Base-by-base conservation (phyloP, 2,797 vertebrate species). In the Orientallactaga sibirica region DNA sequence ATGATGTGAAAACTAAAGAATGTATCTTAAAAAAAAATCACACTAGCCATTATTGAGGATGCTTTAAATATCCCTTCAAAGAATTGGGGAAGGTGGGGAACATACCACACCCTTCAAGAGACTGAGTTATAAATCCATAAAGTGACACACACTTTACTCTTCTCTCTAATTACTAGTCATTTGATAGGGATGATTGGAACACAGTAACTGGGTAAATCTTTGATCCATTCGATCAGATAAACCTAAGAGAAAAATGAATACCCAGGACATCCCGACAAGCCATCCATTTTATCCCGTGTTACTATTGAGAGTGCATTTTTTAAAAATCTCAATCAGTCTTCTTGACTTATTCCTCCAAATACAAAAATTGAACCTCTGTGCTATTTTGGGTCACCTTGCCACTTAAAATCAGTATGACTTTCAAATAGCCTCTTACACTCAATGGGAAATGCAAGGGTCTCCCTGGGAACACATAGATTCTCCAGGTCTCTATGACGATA, bases 111-210 rank as follows among this genome's bases (percentile, higher is more conserved):
- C 74, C 12, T 70, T 24, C 12, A 64, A 41, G 71, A 67, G 48
- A 64, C 80, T 75, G 66, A 74, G n/a, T 68, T 94, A 43, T 83
- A 95, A 62, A 52, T 27, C 67, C 73, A 66, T 37, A 71, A 83
- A 66, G 76, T 71, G 93, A 37, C 1, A 20, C 33, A 55, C 33
- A 37, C 33, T 41, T 94, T 73, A 48, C 19, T 61, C 41, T 91
- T 0, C 29, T 11, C 71, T 91, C 4, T 91, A 97, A 89, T 93
- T 91, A 91, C 78, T n/a, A 52, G 25, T 74, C 91, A 88, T 92
- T 94, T 85, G 80, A 64, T 67, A 19, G 52, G 43, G 75, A 86
- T 90, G 92, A 82, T 85, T 68, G 76, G 58, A 78, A 91, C 91
- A 85, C 3, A 82, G 25, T 41, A 22, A 66, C 48, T 75, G 10